Base-by-base conservation (phyloP, 2,113 vertebrate genomes). In the Antechinus stuartii region DNA sequence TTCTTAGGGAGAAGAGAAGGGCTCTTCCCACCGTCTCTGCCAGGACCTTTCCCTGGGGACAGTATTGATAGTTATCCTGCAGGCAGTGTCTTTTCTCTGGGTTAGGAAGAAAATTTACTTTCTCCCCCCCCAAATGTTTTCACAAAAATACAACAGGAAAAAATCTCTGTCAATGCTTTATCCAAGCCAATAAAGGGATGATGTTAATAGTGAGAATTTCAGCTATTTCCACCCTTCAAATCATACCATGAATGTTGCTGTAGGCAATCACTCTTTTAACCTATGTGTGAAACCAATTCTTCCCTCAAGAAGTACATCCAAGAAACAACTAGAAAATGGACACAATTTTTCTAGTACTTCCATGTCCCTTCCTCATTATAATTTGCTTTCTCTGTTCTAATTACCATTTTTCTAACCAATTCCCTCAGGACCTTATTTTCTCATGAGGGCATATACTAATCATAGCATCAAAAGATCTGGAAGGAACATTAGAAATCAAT, bases 71-170 rank as follows among this genome's bases (percentile, higher is more conserved):
- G 42, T 42, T 84, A 42, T 7, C 35, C 14, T n/a, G 5, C 35
- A 76, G 68, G 68, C 14, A 25, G 90, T 11, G 7, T 68, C 35
- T 54, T 92, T 93, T 91, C 92, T 90, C 68, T 89, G 55, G 27
- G 12, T 24, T 49, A 47, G 68, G 23, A 93, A 42, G 10, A 76
- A 30, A 84, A 96, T 35, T 57, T 24, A 12, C 92, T 95, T 93
- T 92, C 52, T 76, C 14, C 61, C 97, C 97, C 54, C 54, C 56
- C 30, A n/a, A 10, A 84, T 52, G 50, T 90, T 92, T 61, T 89
- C 56, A 94, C 47, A 93, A 35, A 49, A 84, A 52, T 95, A 84
- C 90, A 95, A 95, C 91, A 91, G 91, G 89, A 92, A 53, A 61
- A 93, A 92, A 90, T 11, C 26, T 23, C 53, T 90, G 19, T 53